phyloP scores from a whole-genome alignment of 2,888 invertebrate species.

The Formica aserva region DNA sequence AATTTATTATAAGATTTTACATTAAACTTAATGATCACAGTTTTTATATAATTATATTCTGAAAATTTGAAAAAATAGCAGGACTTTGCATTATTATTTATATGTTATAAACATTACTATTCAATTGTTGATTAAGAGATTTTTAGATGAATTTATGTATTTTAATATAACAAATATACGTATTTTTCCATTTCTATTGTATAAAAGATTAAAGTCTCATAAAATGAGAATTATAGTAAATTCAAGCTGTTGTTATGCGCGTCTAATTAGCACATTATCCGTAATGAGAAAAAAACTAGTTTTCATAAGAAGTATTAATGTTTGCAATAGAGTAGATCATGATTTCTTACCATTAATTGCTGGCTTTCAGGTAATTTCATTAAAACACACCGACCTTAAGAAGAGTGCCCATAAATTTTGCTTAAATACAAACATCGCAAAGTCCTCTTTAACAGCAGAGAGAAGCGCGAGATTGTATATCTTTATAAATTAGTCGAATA shows the following conservation, averaged over 20 bases:
- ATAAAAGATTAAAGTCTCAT: neutral
- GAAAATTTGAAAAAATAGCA: neutral
- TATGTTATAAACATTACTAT: neutral
- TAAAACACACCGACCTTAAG: conserved; percentile 20
- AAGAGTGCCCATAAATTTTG: conserved; percentile 36
- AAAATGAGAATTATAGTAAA: neutral
- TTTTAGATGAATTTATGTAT: neutral
- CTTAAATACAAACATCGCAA: conserved; percentile 25
- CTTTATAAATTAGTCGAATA: conserved; percentile 36
- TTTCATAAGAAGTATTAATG: conserved; percentile 10
- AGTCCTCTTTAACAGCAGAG: conserved; percentile 23
- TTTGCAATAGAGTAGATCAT: conserved; percentile 11
- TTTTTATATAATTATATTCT: neutral
- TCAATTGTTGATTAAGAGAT: neutral
- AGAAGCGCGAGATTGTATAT: conserved; percentile 19
- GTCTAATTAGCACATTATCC: neutral
- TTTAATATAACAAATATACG: neutral
- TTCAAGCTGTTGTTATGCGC: neutral
- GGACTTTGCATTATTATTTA: neutral
- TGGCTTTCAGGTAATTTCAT: conserved; percentile 34
- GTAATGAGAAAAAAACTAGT: neutral
- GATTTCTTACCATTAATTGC: conserved; percentile 34
- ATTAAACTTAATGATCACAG: neutral
- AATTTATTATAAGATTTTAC: neutral
- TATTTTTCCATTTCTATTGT: neutral